Base-by-base conservation (phyloP, 2,113 vertebrate species). In the Hippopotamus amphibius region DNA sequence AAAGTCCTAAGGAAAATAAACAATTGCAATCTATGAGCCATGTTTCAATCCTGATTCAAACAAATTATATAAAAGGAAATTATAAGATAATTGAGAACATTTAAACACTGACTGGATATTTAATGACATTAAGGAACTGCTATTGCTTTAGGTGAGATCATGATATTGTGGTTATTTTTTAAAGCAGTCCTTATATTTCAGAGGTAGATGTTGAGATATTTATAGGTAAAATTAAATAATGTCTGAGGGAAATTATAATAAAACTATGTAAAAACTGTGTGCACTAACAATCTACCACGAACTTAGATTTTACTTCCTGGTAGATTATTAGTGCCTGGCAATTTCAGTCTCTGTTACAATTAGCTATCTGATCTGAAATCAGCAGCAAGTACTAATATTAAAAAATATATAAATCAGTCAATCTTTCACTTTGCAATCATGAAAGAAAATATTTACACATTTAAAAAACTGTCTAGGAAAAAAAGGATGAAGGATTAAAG, bases 291-390 rank as follows among this genome's bases (percentile, higher is more conserved):
- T 37, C 37, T 37, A 37, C 37, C 37, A 2, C 37, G 37, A 53
- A 88, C 16, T 61, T 33, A 71, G 57, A n/a, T 66, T 82, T 80
- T 81, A 84, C 22, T 57, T 48, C 19, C 15, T 81, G 8, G 21
- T 21, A 2, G 74, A 53, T n/a, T 30, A 79, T 48, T 83, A 71
- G 46, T 55, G 65, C 14, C 21, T 48, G 26, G 28, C 53, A 91
- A 63, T 37, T 57, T 30, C 30, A 41, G 46, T 37, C 57, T 93
- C 50, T 97, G 14, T 77, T 26, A 93, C 28, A 79, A 92, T 63
- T 96, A 61, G 61, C 28, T 83, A 77, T 2, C 66, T 30, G 30
- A 84, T n/a, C 50, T 84, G 65, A 96, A 97, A 79, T 94, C 46
- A 88, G 72, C 37, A 84, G 57, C 82, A 93, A 93, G 1, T 28